phyloP scores from a whole-genome alignment of 2,888 invertebrate species.

The Bimastos eiseni region DNA sequence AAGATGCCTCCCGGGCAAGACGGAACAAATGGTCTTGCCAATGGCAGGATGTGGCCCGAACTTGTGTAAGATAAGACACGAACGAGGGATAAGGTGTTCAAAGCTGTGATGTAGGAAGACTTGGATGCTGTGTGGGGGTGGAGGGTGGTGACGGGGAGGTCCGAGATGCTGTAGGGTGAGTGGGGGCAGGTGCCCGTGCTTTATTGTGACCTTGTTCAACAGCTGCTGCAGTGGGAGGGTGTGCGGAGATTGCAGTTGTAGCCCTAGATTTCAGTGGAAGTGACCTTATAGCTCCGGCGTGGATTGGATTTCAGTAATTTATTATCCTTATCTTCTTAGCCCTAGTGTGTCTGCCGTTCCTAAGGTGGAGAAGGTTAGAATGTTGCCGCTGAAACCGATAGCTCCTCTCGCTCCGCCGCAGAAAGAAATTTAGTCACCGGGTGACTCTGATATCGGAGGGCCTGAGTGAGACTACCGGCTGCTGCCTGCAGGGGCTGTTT shows the following conservation, averaged over 20 bases:
- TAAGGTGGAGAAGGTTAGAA: conserved; percentile 20
- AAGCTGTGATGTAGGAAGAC: conserved; percentile 16
- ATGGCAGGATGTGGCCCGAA: not conserved
- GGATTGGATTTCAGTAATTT: conserved; percentile 25
- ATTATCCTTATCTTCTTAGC: conserved; percentile 28
- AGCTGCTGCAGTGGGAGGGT: conserved; percentile 1
- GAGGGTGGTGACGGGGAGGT: not conserved
- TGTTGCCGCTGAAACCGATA: conserved; percentile 22
- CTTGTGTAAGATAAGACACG: conserved; percentile 1
- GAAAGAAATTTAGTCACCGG: conserved; percentile 7
- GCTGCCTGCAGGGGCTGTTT: not conserved
- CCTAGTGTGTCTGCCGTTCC: not conserved
- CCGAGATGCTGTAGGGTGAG: conserved; percentile 18
- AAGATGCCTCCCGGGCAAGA: not conserved
- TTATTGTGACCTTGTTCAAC: conserved; percentile 1
- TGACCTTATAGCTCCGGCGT: not conserved
- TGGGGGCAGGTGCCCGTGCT: conserved; percentile 15
- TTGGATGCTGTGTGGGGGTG: not conserved
- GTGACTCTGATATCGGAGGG: conserved; percentile 3
- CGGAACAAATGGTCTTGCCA: not conserved
- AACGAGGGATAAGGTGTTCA: not conserved
- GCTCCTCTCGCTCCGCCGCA: not conserved
- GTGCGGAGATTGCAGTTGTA: not conserved
- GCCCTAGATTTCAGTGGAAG: conserved; percentile 15
- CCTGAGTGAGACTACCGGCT: conserved; percentile 6